Evolutionary conservation across 2,797 vertebrate genomes (phyloP), one percentile per base, ranked within the genome.

Genomic region (Myioborus miniatus): DNA sequence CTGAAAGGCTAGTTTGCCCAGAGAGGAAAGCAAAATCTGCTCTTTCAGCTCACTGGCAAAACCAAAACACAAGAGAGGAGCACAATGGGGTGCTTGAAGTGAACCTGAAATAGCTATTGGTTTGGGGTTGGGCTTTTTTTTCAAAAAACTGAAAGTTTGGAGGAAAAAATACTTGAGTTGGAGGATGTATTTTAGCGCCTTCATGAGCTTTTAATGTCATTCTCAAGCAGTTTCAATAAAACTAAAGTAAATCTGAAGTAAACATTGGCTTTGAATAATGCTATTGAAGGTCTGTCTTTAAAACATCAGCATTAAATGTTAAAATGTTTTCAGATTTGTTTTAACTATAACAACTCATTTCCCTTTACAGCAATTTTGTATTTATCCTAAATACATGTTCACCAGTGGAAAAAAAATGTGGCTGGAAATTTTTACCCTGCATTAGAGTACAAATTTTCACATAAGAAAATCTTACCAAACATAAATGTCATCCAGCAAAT

Each of bases 381-480:
- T 92, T 96, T 93, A 90, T 58, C 49, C 9, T 90, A 94, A 94
- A 78, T 90, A 76, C 1, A 26, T 34, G 62, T 88, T 95, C 50
- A 26, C n/a, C 43, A 72, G 39, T 46, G 65, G 77, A 30, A 79
- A 75, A 63, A 67, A 90, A 71, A 56, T 8, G 83, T 65, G 72
- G 36, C 72, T 93, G 62, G 83, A 94, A 94, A 90, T 81, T 91
- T 36, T 86, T 88, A 90, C 55, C 70, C 47, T 90, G 43, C 6
- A 11, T 63, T 90, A 91, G 50, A 92, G 60, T 19, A 78, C 55
- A 69, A 92, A 81, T 94, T 80, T 93, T 94, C 62, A 39, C 52
- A 49, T 69, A 20, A 75, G 74, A 89, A 59, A 34, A 21, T 12
- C 82, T 75, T 75, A 56, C 9, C 26, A 58, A 90, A 93, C 81